These are phyloP conservation scores for Hippopotamus amphibius DNA, from an alignment of 2,113 vertebrate species.

Conservation along the genomic window DNA sequence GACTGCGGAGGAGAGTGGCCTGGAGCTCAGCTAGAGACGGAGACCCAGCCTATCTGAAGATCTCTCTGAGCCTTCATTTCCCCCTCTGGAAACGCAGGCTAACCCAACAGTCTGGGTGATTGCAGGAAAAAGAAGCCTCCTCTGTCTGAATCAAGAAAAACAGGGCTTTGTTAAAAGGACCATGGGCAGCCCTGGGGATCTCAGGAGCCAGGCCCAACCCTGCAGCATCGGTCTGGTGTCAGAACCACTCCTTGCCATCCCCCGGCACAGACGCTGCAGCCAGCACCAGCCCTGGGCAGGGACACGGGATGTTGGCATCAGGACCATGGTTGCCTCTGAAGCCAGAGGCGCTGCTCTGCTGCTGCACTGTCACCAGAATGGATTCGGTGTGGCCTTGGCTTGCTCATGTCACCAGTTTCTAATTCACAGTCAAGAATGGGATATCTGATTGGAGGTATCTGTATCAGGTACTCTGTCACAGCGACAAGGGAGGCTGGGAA, in stretches of 20 bases:
- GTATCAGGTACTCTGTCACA: background rate
- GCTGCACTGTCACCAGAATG: background rate
- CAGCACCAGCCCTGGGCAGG: fast-evolving
- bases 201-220: background rate
- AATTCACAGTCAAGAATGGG: background rate
- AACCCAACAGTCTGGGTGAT: background rate
- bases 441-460: background rate
- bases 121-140: background rate
- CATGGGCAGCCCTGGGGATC: background rate
- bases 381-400: background rate
- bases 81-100: background rate
- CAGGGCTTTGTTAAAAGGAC: background rate
- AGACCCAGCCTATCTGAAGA: background rate
- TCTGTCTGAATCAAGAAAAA: background rate
- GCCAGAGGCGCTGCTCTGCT: background rate
- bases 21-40: background rate
- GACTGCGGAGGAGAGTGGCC: background rate
- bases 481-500: conserved; percentile 42
- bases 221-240: background rate
- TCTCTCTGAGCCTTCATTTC: background rate
- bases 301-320: background rate
- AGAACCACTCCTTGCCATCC: background rate
- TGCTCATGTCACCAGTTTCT: background rate
- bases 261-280: fast-evolving
- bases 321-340: background rate